phyloP scores from a whole-genome alignment of 2,888 invertebrate genomes.

The Drosophila engyochracea region DNA sequence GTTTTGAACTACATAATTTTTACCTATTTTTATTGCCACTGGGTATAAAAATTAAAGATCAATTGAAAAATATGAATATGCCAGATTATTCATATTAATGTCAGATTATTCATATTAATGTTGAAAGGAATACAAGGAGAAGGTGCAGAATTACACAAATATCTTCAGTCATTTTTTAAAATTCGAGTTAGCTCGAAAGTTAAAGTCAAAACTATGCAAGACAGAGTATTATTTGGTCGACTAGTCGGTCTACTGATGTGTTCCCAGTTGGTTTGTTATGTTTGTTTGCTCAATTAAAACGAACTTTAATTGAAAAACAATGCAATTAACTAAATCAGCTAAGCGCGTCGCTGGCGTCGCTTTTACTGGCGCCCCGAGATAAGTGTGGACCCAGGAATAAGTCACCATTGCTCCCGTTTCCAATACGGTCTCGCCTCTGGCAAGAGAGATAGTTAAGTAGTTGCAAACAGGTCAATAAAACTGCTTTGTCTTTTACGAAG shows the following conservation, averaged over 20 bases:
- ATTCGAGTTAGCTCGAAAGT: not conserved
- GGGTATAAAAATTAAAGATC: not conserved
- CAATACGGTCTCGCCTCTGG: slow-evolving; percentile 9
- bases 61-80: too few relatives aligned
- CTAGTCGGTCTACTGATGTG: not conserved
- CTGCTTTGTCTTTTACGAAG: not conserved
- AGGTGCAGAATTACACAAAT: not conserved
- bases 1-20: accelerated
- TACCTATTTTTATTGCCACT: not conserved
- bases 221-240: slow-evolving; percentile 10
- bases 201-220: not conserved
- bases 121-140: not conserved
- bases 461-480: slow-evolving; percentile 1
- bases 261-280: slow-evolving; percentile 11
- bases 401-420: slow-evolving; percentile 1
- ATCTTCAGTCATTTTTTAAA: not conserved
- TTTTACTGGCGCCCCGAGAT: slow-evolving; percentile 59
- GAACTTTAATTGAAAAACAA: slow-evolving; percentile 82
- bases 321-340: slow-evolving; percentile 81
- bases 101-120: not conserved
- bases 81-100: not conserved
- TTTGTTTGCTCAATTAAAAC: slow-evolving; percentile 80
- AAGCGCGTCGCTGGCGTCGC: slow-evolving; percentile 66
- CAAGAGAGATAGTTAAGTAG: not conserved
- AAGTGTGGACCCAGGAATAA: slow-evolving; percentile 18